Evolutionary conservation across 2,113 vertebrate genomes (phyloP).

Genomic region (Albula glossodonta): DNA sequence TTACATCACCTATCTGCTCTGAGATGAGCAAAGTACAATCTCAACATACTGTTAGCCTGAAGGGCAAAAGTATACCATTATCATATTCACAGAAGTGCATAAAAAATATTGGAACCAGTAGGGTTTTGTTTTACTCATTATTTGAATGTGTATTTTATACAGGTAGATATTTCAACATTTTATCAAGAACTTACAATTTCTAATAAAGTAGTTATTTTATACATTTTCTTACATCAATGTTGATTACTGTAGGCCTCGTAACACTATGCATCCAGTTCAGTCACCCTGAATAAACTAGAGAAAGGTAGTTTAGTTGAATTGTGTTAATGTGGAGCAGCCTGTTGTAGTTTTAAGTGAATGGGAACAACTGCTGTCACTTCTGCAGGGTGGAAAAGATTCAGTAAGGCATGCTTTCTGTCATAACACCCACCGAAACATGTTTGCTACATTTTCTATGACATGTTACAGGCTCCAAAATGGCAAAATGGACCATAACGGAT

Average conservation of each 20-base stretch:
- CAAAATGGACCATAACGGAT: background rate
- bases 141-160: background rate
- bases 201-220: background rate
- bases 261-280: background rate
- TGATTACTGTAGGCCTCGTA: background rate
- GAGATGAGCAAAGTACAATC: conserved; percentile 6
- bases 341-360: background rate
- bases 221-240: background rate
- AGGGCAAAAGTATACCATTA: background rate
- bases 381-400: background rate
- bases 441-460: background rate
- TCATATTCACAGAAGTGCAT: background rate
- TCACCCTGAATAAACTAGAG: background rate
- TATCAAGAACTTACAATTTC: background rate
- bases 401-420: background rate
- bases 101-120: background rate
- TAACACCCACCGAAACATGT: background rate
- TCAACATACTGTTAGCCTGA: background rate
- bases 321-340: background rate
- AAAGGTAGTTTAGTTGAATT: background rate
- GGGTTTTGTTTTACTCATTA: background rate
- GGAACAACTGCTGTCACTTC: background rate
- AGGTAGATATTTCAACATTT: background rate
- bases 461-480: background rate
- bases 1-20: background rate